Evolutionary conservation across 2,888 invertebrate genomes (phyloP), one percentile per base, ranked within the genome.

Genomic region (Microctonus brassicae): DNA sequence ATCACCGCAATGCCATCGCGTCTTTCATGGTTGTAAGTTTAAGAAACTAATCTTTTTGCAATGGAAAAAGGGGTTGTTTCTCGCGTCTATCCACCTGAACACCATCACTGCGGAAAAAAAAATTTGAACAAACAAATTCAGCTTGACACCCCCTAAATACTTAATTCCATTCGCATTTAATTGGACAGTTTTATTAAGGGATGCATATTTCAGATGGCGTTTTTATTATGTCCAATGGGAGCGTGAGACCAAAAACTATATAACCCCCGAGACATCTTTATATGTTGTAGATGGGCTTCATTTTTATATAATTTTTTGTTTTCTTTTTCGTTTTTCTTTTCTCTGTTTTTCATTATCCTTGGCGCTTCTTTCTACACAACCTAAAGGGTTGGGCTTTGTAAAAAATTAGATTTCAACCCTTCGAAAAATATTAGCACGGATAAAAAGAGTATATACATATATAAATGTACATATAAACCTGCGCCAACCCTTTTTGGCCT

Each of bases 111-210:
- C 67, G 36, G 42, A 52, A 52, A 62, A 65, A 65, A 66, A 68
- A 73, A 70, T 55, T 47, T 20, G 47, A 6, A 47, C 47, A 22
- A 55, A 67, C 62, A 77, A 78, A 76, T 78, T 78, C 77, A 77
- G 74, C 33, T 79, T 78, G 81, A 81, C 83, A 82, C 81, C 79
- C 82, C 81, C 79, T 84, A 85, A 77, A 86, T 85, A 84, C 84
- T 84, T 87, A 86, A 87, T 87, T 86, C 83, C 85, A 87, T 87
- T 84, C 81, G 77, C 80, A 82, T 78, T 78, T 87, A 87, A 87
- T 87, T 87, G 86, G 86, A 86, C 84, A 83, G 83, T 86, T 86
- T 87, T 86, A 86, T 86, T 85, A 87, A 84, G 85, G 83, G 83
- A 86, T 87, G 85, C 87, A 87, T 87, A 87, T 87, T 87, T 87